Base-by-base conservation (phyloP, 2,888 invertebrate genomes). In the Balanococcus diminutus region DNA sequence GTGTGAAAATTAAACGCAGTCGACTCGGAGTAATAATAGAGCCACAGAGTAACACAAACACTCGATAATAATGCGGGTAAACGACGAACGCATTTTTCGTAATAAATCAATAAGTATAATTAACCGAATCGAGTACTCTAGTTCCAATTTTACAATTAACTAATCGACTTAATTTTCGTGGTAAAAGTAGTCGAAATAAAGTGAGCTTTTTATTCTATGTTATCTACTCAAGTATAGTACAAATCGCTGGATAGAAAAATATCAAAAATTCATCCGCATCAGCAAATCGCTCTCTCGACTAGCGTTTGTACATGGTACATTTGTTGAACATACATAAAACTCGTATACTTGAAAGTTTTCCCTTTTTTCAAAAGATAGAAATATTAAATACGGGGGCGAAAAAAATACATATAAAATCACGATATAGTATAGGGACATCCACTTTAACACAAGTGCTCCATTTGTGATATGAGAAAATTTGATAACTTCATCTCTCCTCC, bases 401-500 rank as follows among this genome's bases (percentile, higher is more conserved):
- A 75, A 75, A 28, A 67, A 67, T 28, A 28, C 67, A 31, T 67
- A 67, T 67, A 28, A 28, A 31, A 28, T 28, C 11, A 67, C 67
- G 25, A 67, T 67, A 16, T 28, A 5, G 0, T 9, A 8, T 31
- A 16, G 9, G 75, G 75, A 75, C 75, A 75, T 32, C 75, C 32
- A 75, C 32, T 75, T 75, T 32, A 75, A 75, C 75, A 75, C 32
- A 32, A 75, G 75, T 75, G 75, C 75, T 75, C 75, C 75, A 75
- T 75, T 75, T 75, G 32, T 32, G 75, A 75, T 75, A 75, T 75
- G 75, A 75, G n/a, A 75, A 75, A 75, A 16, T 75, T 75, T 75
- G 32, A 36, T 75, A 75, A 75, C 75, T 75, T 75, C 75, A 32
- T 75, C 19, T 75, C 32, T 31, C 75, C 61, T 51, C 3, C 67